These are phyloP conservation scores for Eupithecia subumbrata DNA, from an alignment of 2,888 invertebrate species.

Conservation along the genomic window DNA sequence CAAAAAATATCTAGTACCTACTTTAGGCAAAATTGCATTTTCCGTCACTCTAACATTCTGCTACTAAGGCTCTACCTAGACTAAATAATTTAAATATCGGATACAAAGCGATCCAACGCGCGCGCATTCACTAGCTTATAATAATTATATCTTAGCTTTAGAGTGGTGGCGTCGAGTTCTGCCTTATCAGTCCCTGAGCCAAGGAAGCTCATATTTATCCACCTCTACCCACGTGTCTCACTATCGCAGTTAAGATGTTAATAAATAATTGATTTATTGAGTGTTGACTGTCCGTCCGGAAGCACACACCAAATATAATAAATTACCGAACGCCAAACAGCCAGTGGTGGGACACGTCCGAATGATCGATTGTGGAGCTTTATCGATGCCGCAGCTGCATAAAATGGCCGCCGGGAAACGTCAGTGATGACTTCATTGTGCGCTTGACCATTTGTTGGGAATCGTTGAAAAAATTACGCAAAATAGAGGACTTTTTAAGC, in stretches of 20 bases:
- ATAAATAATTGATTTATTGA: conserved; percentile 79
- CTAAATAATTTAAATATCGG: not conserved
- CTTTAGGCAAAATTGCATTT: too few relatives aligned
- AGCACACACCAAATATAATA: conserved; percentile 75
- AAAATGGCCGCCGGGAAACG: conserved; percentile 62
- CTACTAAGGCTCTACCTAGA: not conserved
- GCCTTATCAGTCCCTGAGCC: conserved; percentile 21
- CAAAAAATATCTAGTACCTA: not conserved
- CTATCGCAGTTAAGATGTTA: conserved; percentile 67
- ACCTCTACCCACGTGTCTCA: conserved; percentile 43
- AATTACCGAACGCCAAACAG: conserved; percentile 66
- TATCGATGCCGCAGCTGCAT: conserved; percentile 65
- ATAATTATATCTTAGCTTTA: not conserved
- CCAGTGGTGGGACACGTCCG: conserved; percentile 58
- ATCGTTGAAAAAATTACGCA: not conserved
- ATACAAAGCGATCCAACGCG: not conserved
- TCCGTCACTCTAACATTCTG: not conserved
- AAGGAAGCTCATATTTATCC: conserved; percentile 11
- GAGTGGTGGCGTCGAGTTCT: not conserved
- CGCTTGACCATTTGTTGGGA: conserved; percentile 32
- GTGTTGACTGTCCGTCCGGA: conserved; percentile 79
- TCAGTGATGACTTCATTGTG: conserved; percentile 65
- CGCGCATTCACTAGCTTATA: not conserved
- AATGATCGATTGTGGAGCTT: conserved; percentile 66
- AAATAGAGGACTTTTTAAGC: not conserved